Evolutionary conservation across 2,888 invertebrate species (phyloP).

Genomic region (Theristus sp.): DNA sequence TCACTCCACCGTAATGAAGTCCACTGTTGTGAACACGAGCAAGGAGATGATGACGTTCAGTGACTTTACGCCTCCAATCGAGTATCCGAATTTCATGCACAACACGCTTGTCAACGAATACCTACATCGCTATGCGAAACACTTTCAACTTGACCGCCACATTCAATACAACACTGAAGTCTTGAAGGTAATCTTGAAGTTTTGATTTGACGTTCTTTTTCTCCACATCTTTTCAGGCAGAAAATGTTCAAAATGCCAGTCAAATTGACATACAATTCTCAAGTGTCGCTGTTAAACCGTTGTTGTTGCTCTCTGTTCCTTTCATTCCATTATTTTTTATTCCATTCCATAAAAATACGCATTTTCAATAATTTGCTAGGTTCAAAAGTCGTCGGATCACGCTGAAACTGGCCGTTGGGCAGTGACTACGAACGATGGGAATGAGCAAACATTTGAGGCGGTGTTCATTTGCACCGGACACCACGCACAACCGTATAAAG

Average conservation of each 20-base stretch:
- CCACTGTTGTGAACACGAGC: slow-evolving; percentile 32
- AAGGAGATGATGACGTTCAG: slow-evolving; percentile 33
- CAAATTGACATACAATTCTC: too few species aligned
- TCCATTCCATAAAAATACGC: too few species aligned
- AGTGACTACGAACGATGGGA: slow-evolving; percentile 4
- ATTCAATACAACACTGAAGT: slow-evolving; percentile 24
- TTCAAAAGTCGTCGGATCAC: too few species aligned
- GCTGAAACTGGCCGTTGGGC: not conserved
- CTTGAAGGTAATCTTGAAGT: slow-evolving; percentile 19
- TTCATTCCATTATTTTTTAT: too few species aligned
- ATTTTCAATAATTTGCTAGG: too few species aligned
- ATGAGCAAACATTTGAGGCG: slow-evolving; percentile 29
- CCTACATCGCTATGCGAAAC: slow-evolving; percentile 19
- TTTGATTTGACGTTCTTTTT: too few species aligned
- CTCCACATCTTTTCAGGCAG: too few species aligned
- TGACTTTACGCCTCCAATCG: slow-evolving; percentile 21
- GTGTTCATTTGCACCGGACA: slow-evolving; percentile 38
- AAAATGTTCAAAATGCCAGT: too few species aligned
- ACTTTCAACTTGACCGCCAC: slow-evolving; percentile 16
- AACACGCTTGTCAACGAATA: slow-evolving; percentile 18
- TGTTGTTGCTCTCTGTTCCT: too few species aligned
- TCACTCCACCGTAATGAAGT: slow-evolving; percentile 25
- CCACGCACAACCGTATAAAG: slow-evolving; percentile 32
- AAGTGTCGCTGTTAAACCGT: too few species aligned
- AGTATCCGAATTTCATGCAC: slow-evolving; percentile 21